A percentile compares a stretch with the other conserved stretches of the same genome.
Conservation (phyloP, 2,113 vertebrate genomes). For the Diadophis punctatus region DNA sequence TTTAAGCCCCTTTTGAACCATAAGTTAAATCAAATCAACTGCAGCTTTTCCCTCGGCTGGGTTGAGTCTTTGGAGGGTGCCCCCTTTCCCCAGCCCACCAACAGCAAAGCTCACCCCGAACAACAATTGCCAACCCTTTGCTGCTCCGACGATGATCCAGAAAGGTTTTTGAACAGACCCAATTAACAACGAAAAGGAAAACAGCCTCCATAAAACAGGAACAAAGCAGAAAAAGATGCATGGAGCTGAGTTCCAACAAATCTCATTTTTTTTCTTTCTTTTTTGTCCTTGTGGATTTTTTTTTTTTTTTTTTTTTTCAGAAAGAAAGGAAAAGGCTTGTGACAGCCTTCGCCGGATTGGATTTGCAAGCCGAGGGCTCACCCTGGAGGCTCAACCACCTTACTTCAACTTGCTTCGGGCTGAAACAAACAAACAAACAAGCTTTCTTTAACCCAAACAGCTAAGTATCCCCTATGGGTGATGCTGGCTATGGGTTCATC, state of each 20-base stretch:
- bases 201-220: not conserved
- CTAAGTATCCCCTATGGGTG: not conserved
- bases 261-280: not conserved
- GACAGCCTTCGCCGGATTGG: not conserved
- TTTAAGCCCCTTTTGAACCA: not conserved
- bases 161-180: not conserved
- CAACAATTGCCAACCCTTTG: not conserved
- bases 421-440: no score
- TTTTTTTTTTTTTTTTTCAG: not conserved
- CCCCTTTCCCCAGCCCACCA: not conserved
- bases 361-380: constrained; percentile 18
- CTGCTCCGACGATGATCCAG: not conserved
- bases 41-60: not conserved
- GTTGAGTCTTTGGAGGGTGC: not conserved
- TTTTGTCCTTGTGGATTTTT: not conserved
- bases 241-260: not conserved
- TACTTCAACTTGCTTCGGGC: not conserved
- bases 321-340: not conserved
- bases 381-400: constrained; percentile 27
- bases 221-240: not conserved
- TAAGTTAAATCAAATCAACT: not conserved
- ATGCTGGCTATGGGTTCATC: not conserved
- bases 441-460: not conserved
- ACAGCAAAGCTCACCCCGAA: not conserved
- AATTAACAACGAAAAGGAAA: not conserved